Base-by-base conservation (phyloP, 1,140 invertebrate genomes). In the Vanessa atalanta region DNA sequence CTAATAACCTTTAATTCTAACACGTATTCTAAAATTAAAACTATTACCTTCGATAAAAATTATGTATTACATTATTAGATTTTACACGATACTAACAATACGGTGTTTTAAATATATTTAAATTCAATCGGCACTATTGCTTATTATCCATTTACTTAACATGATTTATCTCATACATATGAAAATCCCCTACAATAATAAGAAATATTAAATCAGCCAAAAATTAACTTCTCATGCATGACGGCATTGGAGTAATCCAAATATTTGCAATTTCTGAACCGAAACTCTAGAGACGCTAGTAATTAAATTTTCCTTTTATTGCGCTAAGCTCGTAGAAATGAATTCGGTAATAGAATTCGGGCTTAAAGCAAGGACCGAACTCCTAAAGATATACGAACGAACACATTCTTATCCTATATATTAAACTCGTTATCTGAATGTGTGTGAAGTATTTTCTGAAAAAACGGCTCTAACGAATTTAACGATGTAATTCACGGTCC, bases 301-400 rank as follows among this genome's bases (percentile, higher is more conserved):
- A 63, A 63, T 63, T 63, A 63, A 63, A 63, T 63, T 63, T 63
- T 63, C 60, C 14, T 63, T 63, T 37, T 15, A 63, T 63, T 63
- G 26, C 60, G 60, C 60, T 63, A 16, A 23, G 60, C 26, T 63
- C 60, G 60, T 31, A 63, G 13, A 31, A 20, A 31, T 23, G 31
- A 26, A 26, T 63, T 31, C 26, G 60, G 31, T 63, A 63, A 63
- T 63, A 63, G 14, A 15, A 63, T 63, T 63, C 26, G 16, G 20
- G 20, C 55, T 23, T n/a, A 15, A 51, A 51, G 48, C 7, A 51
- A n/a, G 48, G 37, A 53, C 16, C 12, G 50, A 15, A 13, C 51
- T 13, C 16, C 15, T 53, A n/a, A 53, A 43, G 37, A 43, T 31
- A 31, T 31, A 31, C 26, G 26, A 31, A 31, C 26, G 26, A 31